Evolutionary conservation across 1,140 invertebrate species (phyloP).

Genomic region (Neuroterus valhalla): DNA sequence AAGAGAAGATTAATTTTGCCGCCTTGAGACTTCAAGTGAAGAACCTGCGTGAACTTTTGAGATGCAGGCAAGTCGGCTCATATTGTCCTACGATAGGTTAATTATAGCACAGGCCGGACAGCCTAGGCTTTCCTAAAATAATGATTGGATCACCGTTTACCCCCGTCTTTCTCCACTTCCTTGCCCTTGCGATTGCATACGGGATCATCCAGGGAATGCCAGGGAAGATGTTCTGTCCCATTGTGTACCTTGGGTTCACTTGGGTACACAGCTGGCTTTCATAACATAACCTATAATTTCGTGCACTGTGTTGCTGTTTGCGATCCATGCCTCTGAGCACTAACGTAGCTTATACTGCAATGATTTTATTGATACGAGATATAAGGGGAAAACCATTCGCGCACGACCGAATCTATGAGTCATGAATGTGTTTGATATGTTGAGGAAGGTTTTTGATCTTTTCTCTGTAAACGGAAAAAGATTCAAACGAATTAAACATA

Average conservation of each 20-base stretch:
- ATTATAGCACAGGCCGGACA: slow-evolving; percentile 64
- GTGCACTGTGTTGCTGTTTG: too few species aligned
- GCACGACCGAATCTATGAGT: too few species aligned
- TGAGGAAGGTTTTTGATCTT: too few species aligned
- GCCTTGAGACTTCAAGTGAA: slow-evolving; percentile 1
- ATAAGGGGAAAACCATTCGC: too few species aligned
- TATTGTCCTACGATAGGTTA: slow-evolving; percentile 69
- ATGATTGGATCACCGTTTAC: slow-evolving; percentile 68
- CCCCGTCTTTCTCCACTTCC: slow-evolving; percentile 16
- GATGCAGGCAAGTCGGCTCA: slow-evolving; percentile 41
- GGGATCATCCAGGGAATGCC: neutral
- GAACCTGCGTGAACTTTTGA: neutral
- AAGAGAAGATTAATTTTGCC: neutral
- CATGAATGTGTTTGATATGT: too few species aligned
- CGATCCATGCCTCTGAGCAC: too few species aligned
- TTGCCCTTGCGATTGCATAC: slow-evolving; percentile 32
- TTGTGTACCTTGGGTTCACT: neutral
- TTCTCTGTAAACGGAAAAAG: too few species aligned
- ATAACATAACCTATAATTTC: too few species aligned
- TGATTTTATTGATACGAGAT: too few species aligned
- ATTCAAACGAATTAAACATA: too few species aligned
- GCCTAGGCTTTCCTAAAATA: slow-evolving; percentile 70
- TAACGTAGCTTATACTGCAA: too few species aligned
- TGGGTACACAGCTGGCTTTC: neutral
- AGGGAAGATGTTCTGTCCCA: neutral